Evolutionary conservation across 2,797 vertebrate genomes (phyloP).

Genomic region (Megaceryle alcyon): DNA sequence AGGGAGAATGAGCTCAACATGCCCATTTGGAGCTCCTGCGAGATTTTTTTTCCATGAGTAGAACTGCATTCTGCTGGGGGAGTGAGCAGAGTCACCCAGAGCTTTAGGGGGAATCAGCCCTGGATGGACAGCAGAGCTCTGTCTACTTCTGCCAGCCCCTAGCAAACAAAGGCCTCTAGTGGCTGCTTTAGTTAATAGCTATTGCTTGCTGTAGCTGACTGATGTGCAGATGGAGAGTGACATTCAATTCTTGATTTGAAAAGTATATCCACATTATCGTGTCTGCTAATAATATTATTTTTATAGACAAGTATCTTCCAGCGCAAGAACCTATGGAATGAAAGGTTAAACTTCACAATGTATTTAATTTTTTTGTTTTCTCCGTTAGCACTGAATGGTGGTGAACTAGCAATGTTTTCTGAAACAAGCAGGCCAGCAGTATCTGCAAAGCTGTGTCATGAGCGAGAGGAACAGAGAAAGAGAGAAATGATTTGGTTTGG

Average conservation of each 20-base stretch:
- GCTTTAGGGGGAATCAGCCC: neutral
- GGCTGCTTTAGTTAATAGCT: neutral
- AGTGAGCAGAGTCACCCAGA: neutral
- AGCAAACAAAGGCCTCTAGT: constrained; percentile 26
- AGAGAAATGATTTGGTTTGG: neutral
- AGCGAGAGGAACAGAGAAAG: neutral
- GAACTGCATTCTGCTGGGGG: neutral
- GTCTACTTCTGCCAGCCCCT: neutral
- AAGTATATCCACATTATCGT: neutral
- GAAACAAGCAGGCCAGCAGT: neutral
- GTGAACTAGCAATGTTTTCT: neutral
- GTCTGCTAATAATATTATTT: neutral
- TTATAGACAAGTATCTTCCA: neutral
- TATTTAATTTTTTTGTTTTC: neutral
- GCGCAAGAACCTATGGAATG: neutral
- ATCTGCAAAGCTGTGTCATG: neutral
- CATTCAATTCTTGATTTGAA: neutral
- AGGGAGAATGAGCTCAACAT: neutral
- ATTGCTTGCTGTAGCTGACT: neutral
- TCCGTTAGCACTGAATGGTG: neutral
- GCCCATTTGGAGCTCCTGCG: neutral
- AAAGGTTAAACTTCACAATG: neutral
- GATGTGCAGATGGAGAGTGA: neutral
- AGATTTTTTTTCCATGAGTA: accelerated
- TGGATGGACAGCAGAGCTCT: neutral